A percentile compares a stretch with the other conserved stretches of the same genome.
These are phyloP conservation scores for Stratiomys singularior DNA, from an alignment of 2,888 invertebrate species.

Conservation along the genomic window DNA sequence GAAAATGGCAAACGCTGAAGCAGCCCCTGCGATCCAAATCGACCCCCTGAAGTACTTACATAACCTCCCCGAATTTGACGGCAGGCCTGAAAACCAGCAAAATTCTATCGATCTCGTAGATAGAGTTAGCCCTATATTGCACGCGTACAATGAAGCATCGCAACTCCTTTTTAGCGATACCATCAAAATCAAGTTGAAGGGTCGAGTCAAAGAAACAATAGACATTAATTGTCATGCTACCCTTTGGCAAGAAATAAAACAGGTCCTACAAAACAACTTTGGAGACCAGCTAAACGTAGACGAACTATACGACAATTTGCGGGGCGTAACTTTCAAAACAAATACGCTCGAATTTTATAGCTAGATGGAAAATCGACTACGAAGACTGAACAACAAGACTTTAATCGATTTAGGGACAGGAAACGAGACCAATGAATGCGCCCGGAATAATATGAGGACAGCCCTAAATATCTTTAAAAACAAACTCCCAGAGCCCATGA, in stretches of 20 bases:
- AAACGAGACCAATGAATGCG: slow-evolving; percentile 25
- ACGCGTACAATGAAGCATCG: slow-evolving; percentile 23
- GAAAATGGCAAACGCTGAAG: background rate
- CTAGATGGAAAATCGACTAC: slow-evolving; percentile 45
- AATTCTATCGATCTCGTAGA: slow-evolving; percentile 46
- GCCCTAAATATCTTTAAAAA: slow-evolving; percentile 52
- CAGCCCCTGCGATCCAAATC: slow-evolving; percentile 11
- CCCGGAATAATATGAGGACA: slow-evolving; percentile 50
- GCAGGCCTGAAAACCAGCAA: slow-evolving; percentile 35
- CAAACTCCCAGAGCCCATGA: slow-evolving; percentile 53
- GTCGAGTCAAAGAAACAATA: slow-evolving; percentile 41
- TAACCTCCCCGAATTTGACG: slow-evolving; percentile 41
- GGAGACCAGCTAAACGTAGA: slow-evolving; percentile 40
- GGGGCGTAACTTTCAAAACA: slow-evolving; percentile 37
- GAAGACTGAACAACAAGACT: slow-evolving; percentile 51
- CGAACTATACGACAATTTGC: slow-evolving; percentile 46
- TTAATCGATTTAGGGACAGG: slow-evolving; percentile 22
- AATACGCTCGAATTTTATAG: slow-evolving; percentile 47
- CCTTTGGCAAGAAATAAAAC: slow-evolving; percentile 43
- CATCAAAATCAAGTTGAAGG: slow-evolving; percentile 46
- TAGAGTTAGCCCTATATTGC: slow-evolving; percentile 41
- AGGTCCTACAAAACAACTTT: slow-evolving; percentile 42
- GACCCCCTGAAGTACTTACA: slow-evolving; percentile 44
- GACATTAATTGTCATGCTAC: slow-evolving; percentile 46
- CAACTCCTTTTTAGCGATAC: slow-evolving; percentile 42